phyloP scores from a whole-genome alignment of 2,888 invertebrate species.

The Nemurella pictetii region DNA sequence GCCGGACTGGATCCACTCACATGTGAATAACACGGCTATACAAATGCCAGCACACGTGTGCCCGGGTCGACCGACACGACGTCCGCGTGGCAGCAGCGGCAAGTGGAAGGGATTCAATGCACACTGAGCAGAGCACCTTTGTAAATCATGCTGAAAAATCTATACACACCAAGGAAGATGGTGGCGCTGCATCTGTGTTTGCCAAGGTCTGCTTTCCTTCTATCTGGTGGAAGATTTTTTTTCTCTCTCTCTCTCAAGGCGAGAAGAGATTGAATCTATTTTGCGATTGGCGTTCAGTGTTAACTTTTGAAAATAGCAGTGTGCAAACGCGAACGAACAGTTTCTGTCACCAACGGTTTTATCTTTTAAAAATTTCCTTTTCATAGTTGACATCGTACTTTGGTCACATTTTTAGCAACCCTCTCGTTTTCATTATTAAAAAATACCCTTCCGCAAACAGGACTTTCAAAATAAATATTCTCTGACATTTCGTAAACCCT shows the following conservation, averaged over 20 bases:
- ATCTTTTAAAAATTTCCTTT: too few relatives aligned
- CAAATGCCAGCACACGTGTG: too few relatives aligned
- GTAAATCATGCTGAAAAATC: neutral
- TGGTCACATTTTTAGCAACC: neutral
- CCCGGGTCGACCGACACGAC: too few relatives aligned
- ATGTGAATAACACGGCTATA: too few relatives aligned
- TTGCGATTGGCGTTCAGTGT: too few relatives aligned
- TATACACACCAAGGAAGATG: too few relatives aligned
- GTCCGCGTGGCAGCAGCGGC: too few relatives aligned
- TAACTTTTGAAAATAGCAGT: too few relatives aligned
- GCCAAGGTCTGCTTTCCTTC: neutral
- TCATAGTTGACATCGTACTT: neutral
- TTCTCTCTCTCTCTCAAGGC: neutral
- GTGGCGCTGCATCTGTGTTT: neutral
- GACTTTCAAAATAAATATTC: slow-evolving; percentile 11
- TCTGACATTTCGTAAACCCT: neutral
- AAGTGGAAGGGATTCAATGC: neutral
- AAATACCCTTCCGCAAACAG: slow-evolving; percentile 2
- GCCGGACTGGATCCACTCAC: too few relatives aligned
- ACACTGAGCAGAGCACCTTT: too few relatives aligned
- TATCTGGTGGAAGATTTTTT: neutral
- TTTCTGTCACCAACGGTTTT: neutral
- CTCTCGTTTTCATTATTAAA: neutral
- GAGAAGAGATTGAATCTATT: neutral
- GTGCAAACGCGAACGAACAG: neutral